Evolutionary conservation across 2,797 vertebrate species (phyloP).

Genomic region (Coreius guichenoti): DNA sequence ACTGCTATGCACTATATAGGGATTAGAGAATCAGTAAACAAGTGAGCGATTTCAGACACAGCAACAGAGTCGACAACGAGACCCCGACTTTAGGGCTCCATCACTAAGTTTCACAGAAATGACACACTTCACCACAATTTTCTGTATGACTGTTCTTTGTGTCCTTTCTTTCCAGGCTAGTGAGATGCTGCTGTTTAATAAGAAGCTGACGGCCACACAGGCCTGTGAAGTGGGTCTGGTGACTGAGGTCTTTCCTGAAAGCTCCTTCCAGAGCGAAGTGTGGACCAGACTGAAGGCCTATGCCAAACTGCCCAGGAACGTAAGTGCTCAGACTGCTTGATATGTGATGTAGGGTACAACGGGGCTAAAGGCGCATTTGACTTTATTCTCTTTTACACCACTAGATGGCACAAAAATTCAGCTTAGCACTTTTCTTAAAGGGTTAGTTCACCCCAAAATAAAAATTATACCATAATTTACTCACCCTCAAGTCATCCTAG

Average conservation of each 20-base stretch:
- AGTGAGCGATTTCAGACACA: no score
- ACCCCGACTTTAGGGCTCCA: no score
- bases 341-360: not conserved
- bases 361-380: no score
- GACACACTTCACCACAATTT: not conserved
- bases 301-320: slow-evolving; percentile 83
- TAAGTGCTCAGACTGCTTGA: slow-evolving; percentile 66
- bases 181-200: slow-evolving; percentile 91
- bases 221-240: slow-evolving; percentile 87
- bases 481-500: no score
- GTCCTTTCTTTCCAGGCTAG: slow-evolving; percentile 75
- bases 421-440: no score
- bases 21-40: no score
- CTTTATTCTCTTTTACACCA: no score
- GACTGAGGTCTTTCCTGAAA: slow-evolving; percentile 87
- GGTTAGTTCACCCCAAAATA: no score
- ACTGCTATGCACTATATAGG: no score
- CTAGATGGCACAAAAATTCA: no score
- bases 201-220: slow-evolving; percentile 86
- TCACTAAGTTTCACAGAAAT: not conserved
- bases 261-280: slow-evolving; percentile 87
- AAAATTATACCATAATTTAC: no score
- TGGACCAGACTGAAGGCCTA: slow-evolving; percentile 83
- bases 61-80: no score
- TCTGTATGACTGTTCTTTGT: not conserved